Base-by-base conservation (phyloP, 2,797 vertebrate genomes). In the Spondyliosoma cantharus region DNA sequence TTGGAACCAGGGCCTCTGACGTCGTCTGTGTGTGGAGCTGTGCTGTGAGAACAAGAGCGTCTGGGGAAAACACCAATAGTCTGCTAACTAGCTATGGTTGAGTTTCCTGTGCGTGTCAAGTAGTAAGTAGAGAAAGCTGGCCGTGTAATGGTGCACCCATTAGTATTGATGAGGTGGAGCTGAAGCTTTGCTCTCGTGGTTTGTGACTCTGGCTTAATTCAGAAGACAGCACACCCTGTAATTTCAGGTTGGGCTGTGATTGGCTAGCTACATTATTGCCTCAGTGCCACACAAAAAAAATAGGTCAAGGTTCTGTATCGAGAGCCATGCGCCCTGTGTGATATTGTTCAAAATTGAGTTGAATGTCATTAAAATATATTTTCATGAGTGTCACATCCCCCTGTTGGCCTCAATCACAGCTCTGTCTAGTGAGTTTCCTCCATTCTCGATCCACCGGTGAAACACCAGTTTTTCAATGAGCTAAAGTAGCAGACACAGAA, bases 21-120 rank as follows among this genome's bases (percentile, higher is more conserved):
- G 0, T 57, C 12, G 22, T 49, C 20, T 62, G 29, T 43, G 59
- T 25, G 24, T 16, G 50, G 17, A 27, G 29, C 52, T 56, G 42
- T 70, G 49, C 70, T 62, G 19, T 48, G 37, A 50, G 73, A 84
- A 58, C 54, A 69, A 54, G 42, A 37, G 62, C 45, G 61, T 78
- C 71, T 69, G 74, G 64, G 46, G 61, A 82, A 71, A 76, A 72
- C 27, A 49, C 17, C 50, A 58, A 32, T 19, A 11, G 25, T 73
- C 45, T 22, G 5, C 71, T 71, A 20, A 71, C 57, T 17, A 75
- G 42, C 66, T 8, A 8, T 15, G 19, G 59, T 19, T 70, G 60
- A 56, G 54, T 66, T 43, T 12, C 8, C 48, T 61, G 65, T 25
- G 60, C 32, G 62, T 29, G 52, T 77, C 43, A 29, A 48, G 53